Percentiles rank a stretch among this genome's conserved stretches.
Conservation (phyloP, 2,888 invertebrate genomes). For the Acronicta leporina region DNA sequence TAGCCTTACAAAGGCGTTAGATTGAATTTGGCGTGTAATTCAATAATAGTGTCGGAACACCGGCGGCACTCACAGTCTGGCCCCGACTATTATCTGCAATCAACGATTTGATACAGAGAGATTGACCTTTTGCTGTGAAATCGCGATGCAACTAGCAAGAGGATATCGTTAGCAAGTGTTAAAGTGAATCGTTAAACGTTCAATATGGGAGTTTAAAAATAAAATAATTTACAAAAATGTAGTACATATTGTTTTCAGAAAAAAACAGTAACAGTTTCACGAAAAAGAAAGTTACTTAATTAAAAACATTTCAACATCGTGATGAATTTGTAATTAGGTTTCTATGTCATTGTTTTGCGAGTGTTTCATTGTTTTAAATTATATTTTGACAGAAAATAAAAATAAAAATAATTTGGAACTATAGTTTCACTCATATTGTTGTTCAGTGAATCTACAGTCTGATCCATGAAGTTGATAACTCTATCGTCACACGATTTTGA, state of each 20-base stretch:
- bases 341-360: constrained; percentile 24
- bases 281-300: constrained; percentile 29
- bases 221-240: constrained; percentile 26
- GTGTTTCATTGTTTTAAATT: constrained; percentile 35
- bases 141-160: constrained; percentile 58
- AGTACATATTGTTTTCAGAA: constrained; percentile 1
- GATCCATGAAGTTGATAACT: constrained; percentile 22
- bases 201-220: constrained; percentile 64
- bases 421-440: background rate
- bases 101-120: constrained; percentile 79
- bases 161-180: constrained; percentile 63
- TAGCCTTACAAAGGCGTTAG: constrained; percentile 74
- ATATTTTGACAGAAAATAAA: constrained; percentile 17
- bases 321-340: constrained; percentile 34
- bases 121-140: constrained; percentile 76
- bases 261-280: constrained; percentile 35
- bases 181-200: constrained; percentile 60
- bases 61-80: constrained; percentile 81
- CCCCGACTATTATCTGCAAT: constrained; percentile 79
- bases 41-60: constrained; percentile 84
- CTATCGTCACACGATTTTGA: constrained; percentile 32
- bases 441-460: constrained; percentile 3
- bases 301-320: constrained; percentile 45
- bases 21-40: constrained; percentile 82
- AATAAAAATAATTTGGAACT: constrained; percentile 10